Percentiles rank a stretch among this genome's conserved stretches.
These are phyloP conservation scores for Choreutis nemorana DNA, from an alignment of 2,888 invertebrate species.

Conservation along the genomic window DNA sequence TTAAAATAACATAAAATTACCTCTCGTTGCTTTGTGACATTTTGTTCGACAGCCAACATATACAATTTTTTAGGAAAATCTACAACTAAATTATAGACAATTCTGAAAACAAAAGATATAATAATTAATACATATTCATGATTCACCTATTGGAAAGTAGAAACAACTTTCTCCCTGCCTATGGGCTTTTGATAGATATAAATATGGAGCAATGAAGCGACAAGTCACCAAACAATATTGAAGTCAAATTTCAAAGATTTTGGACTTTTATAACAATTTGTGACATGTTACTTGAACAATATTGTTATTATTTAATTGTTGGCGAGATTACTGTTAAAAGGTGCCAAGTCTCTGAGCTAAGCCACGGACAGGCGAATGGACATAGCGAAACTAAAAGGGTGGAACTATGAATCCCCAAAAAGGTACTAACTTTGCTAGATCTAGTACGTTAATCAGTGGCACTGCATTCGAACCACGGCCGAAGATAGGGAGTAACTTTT, in stretches of 20 bases:
- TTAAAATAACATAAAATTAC: conserved; percentile 16
- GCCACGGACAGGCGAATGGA: too few relatives aligned
- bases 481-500: conserved; percentile 65
- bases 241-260: too few relatives aligned
- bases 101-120: conserved; percentile 28
- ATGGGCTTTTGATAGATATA: too few relatives aligned
- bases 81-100: conserved; percentile 46
- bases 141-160: neutral
- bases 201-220: too few relatives aligned
- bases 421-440: conserved; percentile 61
- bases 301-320: too few relatives aligned
- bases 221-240: too few relatives aligned
- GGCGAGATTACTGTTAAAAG: too few relatives aligned
- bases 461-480: conserved; percentile 66
- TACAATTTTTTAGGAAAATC: conserved; percentile 67
- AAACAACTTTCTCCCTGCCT: too few relatives aligned
- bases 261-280: too few relatives aligned
- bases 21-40: conserved; percentile 55
- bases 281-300: too few relatives aligned
- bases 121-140: neutral
- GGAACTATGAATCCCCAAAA: neutral
- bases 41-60: conserved; percentile 71
- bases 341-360: too few relatives aligned
- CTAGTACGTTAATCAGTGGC: conserved; percentile 70
- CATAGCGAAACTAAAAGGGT: neutral